Base-by-base conservation (phyloP, 1,140 invertebrate species). In the Octopus bimaculoides region DNA sequence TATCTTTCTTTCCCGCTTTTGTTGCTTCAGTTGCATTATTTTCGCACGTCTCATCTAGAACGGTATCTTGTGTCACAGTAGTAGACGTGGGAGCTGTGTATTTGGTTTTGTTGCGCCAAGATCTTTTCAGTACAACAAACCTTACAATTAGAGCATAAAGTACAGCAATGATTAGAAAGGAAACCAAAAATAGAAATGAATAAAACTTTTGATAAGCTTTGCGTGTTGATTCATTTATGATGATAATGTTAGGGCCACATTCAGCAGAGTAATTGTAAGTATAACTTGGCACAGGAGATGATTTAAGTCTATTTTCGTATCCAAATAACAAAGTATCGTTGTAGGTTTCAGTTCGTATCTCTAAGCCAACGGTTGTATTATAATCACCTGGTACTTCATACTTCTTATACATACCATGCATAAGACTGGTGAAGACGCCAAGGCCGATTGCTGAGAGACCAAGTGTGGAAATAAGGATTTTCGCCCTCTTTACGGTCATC, bases 111-210 rank as follows among this genome's bases (percentile, higher is more conserved):
- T 84, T 9, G 81, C 82, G 76, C 56, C 71, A 71, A 5, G 80
- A 78, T 26, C 87, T 75, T n/a, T 86, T 61, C 61, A 80, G 52
- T 20, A 84, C 80, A 12, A 88, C 84, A 8, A 86, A 87, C 75
- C 81, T 80, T 76, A 85, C 86, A 74, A 88, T 86, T 4, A 88
- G 78, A n/a, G 82, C 84, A 78, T 88, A 88, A 52, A 88, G 81
- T 66, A 87, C 82, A 52, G 81, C 82, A 5, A 88, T 86, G 7
- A 83, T 78, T n/a, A 86, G 77, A 56, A 86, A 82, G 5, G 86
- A 83, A 8, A 87, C 83, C 4, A 87, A 78, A 78, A 86, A 89
- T 9, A 88, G 80, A 0, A 85, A 87, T 5, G 84, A 84, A 78
- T 86, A 86, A 54, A 87, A 80, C 53, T 86, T 87, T 56, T 87